phyloP scores from a whole-genome alignment of 2,888 invertebrate species.

The Cylloceria caligata region DNA sequence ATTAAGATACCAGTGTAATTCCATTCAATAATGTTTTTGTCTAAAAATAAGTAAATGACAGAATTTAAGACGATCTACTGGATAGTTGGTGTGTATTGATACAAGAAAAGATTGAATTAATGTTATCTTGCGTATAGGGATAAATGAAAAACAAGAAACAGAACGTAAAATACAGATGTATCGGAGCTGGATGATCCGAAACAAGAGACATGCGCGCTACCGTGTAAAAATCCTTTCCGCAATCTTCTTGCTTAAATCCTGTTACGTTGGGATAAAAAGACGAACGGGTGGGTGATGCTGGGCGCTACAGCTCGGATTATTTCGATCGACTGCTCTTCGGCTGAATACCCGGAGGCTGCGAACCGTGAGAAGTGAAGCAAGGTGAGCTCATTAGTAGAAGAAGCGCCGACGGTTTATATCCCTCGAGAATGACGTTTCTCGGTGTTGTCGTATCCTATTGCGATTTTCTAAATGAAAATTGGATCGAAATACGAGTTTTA shows the following conservation, averaged over 20 bases:
- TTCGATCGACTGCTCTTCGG: conserved; percentile 52
- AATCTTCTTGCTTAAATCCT: conserved; percentile 59
- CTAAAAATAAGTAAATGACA: too few relatives aligned
- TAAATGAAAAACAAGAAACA: conserved; percentile 1
- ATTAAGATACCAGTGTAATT: too few relatives aligned
- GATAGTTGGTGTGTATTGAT: too few relatives aligned
- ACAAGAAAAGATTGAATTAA: background rate
- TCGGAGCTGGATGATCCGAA: conserved; percentile 1
- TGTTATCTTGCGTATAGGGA: background rate
- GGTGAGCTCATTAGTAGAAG: conserved; percentile 19
- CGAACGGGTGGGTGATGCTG: conserved; percentile 17
- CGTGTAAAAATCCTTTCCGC: conserved; percentile 60
- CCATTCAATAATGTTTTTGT: too few relatives aligned
- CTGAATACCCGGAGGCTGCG: background rate
- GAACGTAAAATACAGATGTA: conserved; percentile 1
- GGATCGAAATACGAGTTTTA: conserved; percentile 40
- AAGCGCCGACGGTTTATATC: background rate
- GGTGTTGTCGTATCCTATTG: background rate
- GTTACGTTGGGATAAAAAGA: conserved; percentile 47
- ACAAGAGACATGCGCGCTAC: conserved; percentile 19
- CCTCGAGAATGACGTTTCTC: conserved; percentile 22
- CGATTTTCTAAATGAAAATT: conserved; percentile 37
- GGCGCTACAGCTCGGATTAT: conserved; percentile 43
- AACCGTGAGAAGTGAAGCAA: conserved; percentile 24
- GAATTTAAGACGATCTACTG: too few relatives aligned